phyloP scores from a whole-genome alignment of 2,113 vertebrate species.

The Edolisoma coerulescens region DNA sequence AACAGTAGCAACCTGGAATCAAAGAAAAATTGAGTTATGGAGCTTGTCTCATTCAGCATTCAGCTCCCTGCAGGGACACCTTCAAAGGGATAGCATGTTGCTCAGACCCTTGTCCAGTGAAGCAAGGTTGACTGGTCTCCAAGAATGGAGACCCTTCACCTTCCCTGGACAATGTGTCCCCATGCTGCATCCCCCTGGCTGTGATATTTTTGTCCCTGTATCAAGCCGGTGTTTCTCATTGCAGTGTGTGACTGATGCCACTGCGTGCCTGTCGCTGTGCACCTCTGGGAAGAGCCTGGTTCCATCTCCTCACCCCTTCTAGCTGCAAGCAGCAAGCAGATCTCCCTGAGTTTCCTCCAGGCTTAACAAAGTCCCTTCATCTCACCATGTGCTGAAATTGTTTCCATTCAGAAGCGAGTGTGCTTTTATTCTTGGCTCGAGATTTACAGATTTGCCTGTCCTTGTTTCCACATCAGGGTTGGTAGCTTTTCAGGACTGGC shows the following conservation, averaged over 20 bases:
- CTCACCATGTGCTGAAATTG: neutral
- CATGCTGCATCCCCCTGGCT: neutral
- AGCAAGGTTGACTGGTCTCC: neutral
- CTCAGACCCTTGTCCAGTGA: neutral
- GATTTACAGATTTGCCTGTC: neutral
- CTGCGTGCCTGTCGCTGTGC: fast-evolving
- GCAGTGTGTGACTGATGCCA: neutral
- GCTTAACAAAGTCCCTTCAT: neutral
- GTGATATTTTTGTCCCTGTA: neutral
- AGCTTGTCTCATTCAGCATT: neutral
- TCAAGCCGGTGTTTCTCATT: neutral
- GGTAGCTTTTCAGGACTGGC: constrained; percentile 40
- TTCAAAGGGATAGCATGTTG: neutral
- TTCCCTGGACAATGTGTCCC: neutral
- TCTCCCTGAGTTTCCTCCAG: neutral
- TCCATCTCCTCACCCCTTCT: neutral
- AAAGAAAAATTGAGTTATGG: neutral
- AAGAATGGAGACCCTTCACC: neutral
- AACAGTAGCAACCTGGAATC: neutral
- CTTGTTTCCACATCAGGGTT: neutral
- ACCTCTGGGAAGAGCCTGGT: neutral
- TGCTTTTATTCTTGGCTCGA: neutral
- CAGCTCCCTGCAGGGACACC: neutral
- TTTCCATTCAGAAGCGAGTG: neutral
- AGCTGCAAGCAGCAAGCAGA: neutral